Conservation (phyloP, 1,140 invertebrate species). For the Amyelois transitella region DNA sequence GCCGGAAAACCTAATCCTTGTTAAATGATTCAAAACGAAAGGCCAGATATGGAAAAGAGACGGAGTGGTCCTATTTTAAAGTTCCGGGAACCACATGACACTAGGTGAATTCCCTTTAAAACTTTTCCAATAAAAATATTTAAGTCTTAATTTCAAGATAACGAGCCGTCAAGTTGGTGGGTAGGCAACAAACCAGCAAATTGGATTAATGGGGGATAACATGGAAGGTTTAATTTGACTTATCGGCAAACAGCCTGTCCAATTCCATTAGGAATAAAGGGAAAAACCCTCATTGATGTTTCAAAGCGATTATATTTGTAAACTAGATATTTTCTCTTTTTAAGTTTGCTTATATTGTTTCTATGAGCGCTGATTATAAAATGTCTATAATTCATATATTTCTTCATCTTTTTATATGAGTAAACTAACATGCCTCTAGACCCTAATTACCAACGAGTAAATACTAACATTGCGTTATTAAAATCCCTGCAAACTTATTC, state of each 20-base stretch:
- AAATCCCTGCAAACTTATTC: no score
- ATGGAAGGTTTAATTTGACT: conserved; percentile 2
- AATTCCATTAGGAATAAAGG: not conserved
- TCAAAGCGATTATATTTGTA: not conserved
- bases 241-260: not conserved
- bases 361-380: not conserved
- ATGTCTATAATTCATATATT: no score
- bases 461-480: no score
- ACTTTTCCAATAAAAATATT: not conserved
- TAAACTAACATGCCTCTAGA: no score
- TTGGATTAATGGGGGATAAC: conserved; percentile 3
- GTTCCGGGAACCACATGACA: no score
- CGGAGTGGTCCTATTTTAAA: no score
- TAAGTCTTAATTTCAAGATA: not conserved
- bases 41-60: no score
- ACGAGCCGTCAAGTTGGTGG: not conserved
- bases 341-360: not conserved
- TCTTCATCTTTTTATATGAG: no score
- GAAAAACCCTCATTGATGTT: not conserved
- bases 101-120: no score
- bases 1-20: no score
- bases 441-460: no score
- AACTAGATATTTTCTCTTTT: not conserved
- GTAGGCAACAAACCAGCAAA: conserved; percentile 4
- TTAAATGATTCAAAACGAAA: no score